A percentile compares a stretch with the other conserved stretches of the same genome.
Evolutionary conservation across 2,888 invertebrate species (phyloP).

Genomic region (Cheilosia vernalis): DNA sequence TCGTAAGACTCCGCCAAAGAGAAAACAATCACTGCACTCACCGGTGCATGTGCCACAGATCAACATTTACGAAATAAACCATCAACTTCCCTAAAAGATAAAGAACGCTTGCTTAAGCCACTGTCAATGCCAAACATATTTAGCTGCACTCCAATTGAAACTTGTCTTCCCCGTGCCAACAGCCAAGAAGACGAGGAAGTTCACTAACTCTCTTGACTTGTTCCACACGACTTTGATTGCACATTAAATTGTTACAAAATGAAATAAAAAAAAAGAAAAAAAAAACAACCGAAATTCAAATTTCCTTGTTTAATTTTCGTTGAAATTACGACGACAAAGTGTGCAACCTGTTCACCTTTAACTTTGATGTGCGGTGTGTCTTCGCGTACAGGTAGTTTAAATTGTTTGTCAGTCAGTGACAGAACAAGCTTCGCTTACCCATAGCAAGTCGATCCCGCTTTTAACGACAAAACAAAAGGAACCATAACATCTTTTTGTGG

Average conservation of each 20-base stretch:
- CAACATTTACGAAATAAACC: conserved; percentile 29
- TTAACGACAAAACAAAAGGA: conserved; percentile 55
- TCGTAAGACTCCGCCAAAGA: no score
- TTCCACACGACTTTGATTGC: conserved; percentile 47
- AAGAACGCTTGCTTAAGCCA: conserved; percentile 14
- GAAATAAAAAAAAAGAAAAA: conserved; percentile 28
- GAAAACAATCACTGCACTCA: neutral
- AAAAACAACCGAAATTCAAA: neutral
- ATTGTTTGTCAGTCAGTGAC: conserved; percentile 26
- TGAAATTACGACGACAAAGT: conserved; percentile 69
- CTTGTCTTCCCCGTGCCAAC: conserved; percentile 67
- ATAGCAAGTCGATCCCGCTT: conserved; percentile 55
- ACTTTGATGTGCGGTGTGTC: conserved; percentile 56
- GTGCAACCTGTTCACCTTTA: conserved; percentile 74
- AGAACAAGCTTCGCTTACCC: conserved; percentile 43
- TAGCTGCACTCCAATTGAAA: conserved; percentile 46
- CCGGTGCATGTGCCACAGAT: conserved; percentile 15
- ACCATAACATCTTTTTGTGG: conserved; percentile 49
- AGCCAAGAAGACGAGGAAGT: conserved; percentile 32
- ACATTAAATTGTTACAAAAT: conserved; percentile 68
- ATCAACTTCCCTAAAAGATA: conserved; percentile 45
- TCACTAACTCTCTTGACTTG: conserved; percentile 53
- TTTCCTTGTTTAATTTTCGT: conserved; percentile 65
- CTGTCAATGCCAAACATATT: neutral
- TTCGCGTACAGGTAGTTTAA: conserved; percentile 63